A percentile compares a stretch with the other conserved stretches of the same genome.
These are phyloP conservation scores for Basileuterus tristriatus DNA, from an alignment of 2,797 vertebrate genomes.

Conservation along the genomic window DNA sequence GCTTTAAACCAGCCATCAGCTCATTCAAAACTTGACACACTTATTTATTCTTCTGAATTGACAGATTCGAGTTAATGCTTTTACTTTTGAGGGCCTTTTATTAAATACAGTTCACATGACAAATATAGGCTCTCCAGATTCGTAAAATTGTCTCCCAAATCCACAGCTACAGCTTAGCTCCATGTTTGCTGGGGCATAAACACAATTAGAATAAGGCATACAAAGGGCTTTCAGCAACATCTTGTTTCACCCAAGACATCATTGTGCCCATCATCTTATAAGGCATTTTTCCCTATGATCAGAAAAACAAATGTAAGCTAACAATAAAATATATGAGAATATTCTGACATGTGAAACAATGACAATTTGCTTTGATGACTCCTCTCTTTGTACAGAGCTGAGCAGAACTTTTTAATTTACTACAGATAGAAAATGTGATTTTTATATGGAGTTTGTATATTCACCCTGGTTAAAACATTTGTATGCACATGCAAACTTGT, in stretches of 20 bases:
- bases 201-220: slow-evolving; percentile 4
- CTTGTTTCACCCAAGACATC: slow-evolving; percentile 1
- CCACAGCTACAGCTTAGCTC: not conserved
- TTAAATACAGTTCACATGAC: not conserved
- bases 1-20: not conserved
- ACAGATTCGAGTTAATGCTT: not conserved
- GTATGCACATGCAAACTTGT: not conserved
- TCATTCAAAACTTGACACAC: not conserved
- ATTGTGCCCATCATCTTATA: not conserved
- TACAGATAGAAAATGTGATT: not conserved
- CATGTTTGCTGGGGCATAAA: not conserved
- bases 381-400: not conserved
- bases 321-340: not conserved
- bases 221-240: slow-evolving; percentile 1
- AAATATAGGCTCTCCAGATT: not conserved
- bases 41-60: not conserved
- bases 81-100: slow-evolving; percentile 20
- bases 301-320: not conserved
- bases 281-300: not conserved
- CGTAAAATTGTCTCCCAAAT: not conserved
- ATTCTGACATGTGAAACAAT: not conserved
- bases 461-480: not conserved
- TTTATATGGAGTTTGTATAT: not conserved
- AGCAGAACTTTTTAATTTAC: not conserved
- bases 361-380: not conserved